Evolutionary conservation across 2,888 invertebrate species (phyloP).

Genomic region (Eristalinus sepulchralis): DNA sequence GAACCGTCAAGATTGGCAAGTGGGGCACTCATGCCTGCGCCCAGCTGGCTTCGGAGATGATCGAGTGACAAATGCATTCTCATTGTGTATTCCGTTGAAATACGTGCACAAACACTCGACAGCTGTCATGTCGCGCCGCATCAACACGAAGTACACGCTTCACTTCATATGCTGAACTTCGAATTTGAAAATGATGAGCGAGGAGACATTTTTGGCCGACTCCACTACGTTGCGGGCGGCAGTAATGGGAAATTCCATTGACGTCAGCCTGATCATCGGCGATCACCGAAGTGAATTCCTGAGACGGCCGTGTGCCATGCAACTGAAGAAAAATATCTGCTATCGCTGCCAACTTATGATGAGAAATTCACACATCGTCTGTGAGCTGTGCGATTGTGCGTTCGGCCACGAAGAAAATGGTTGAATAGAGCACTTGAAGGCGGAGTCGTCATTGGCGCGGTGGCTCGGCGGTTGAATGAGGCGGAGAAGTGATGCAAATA

Average conservation of each 20-base stretch:
- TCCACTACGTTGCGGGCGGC: not conserved
- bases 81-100: not conserved
- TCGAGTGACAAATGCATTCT: not conserved
- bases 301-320: not conserved
- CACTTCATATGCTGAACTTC: not conserved
- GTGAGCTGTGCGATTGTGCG: not conserved
- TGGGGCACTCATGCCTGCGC: not conserved
- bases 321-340: not conserved
- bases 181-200: not conserved
- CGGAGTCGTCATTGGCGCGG: not conserved
- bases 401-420: not conserved
- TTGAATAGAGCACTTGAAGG: not conserved
- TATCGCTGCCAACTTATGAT: not conserved
- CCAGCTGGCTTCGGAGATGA: not conserved
- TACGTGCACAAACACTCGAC: not conserved
- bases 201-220: not conserved
- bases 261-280: not conserved
- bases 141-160: not conserved
- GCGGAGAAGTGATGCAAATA: not conserved
- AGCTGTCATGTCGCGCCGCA: not conserved
- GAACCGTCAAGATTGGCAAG: not conserved
- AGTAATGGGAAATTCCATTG: not conserved
- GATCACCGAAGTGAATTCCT: not conserved
- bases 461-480: not conserved
- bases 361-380: not conserved